Evolutionary conservation across 92 coral and sea anemone species (phyloP), one percentile per base, ranked within the genome.

Genomic region (Chrysogorgia sp.): DNA sequence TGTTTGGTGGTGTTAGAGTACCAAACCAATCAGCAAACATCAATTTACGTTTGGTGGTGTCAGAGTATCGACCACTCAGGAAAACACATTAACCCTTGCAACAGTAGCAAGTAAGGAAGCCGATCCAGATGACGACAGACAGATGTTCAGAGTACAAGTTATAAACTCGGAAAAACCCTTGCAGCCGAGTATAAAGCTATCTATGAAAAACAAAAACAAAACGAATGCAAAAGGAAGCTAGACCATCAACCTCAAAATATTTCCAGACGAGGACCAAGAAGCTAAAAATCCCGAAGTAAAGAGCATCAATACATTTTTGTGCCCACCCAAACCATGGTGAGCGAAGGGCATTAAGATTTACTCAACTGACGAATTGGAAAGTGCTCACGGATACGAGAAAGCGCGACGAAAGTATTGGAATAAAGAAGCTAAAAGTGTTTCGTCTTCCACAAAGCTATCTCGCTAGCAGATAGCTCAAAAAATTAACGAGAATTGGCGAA

Each of bases 371-470:
- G 64, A 58, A 58, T 3, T 58, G 25, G 33, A 58, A 4, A 58
- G 2, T 1, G 64, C 64, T 3, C 3, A 2, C 2, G 64, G 64
- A 28, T 58, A 3, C 28, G 64, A 58, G 28, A 58, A 58, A 26
- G 30, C 1, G 1, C 1, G 64, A 21, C 7, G 64, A 58, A 32
- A 58, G 28, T 20, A 1, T 26, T 21, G 64, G 64, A 58, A 58
- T 21, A 4, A 58, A 21, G 64, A 58, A 32, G 64, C 64, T 2
- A 58, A 58, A 20, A 21, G 2, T 15, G 28, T 58, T 21, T 58
- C 64, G 64, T 58, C 64, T 1, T n/a, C n/a, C n/a, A 58, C 64
- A 3, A 58, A 58, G 2, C 28, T 58, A 26, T 58, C 64, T 21
- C 28, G 33, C 1, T 15, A 58, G 14, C 8, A 58, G 2, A 58